phyloP scores from a whole-genome alignment of 2,797 vertebrate genomes.

The Hapalemur alaotrensis region DNA sequence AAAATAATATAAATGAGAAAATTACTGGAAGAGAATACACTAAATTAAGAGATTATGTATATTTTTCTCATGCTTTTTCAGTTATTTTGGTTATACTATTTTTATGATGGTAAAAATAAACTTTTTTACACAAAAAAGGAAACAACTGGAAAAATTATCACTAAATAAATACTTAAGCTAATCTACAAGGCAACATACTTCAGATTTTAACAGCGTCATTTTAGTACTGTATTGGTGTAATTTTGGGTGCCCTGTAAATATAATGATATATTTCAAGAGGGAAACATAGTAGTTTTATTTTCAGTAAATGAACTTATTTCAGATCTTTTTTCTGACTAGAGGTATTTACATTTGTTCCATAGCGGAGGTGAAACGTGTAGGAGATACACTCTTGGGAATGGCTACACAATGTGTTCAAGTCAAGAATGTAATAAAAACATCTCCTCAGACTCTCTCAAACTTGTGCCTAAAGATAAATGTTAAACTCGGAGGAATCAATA shows the following conservation, averaged over 20 bases:
- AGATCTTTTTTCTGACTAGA: conserved; percentile 40
- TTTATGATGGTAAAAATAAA: conserved; percentile 17
- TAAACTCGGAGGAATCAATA: conserved; percentile 91
- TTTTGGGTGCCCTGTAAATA: not conserved
- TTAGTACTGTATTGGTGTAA: not conserved
- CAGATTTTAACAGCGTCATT: conserved; percentile 33
- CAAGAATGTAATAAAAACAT: conserved; percentile 91
- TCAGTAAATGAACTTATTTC: not conserved
- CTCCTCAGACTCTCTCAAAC: conserved; percentile 91
- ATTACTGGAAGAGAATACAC: conserved; percentile 12
- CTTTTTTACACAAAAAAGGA: not conserved
- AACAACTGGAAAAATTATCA: conserved; percentile 18
- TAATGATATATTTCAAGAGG: not conserved
- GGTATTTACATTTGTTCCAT: conserved; percentile 66
- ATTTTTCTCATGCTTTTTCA: conserved; percentile 17
- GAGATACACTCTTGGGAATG: conserved; percentile 89
- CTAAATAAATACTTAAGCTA: conserved; percentile 19
- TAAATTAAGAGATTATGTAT: conserved; percentile 9
- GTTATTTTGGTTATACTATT: conserved; percentile 13
- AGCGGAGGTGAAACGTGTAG: conserved; percentile 91
- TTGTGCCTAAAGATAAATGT: conserved; percentile 92
- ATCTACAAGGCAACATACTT: conserved; percentile 18
- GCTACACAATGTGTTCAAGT: conserved; percentile 91
- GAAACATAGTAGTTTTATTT: conserved; percentile 12
- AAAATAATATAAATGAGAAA: conserved; percentile 46